Evolutionary conservation across 1,140 invertebrate species (phyloP).

Genomic region (Trichoplusia ni): DNA sequence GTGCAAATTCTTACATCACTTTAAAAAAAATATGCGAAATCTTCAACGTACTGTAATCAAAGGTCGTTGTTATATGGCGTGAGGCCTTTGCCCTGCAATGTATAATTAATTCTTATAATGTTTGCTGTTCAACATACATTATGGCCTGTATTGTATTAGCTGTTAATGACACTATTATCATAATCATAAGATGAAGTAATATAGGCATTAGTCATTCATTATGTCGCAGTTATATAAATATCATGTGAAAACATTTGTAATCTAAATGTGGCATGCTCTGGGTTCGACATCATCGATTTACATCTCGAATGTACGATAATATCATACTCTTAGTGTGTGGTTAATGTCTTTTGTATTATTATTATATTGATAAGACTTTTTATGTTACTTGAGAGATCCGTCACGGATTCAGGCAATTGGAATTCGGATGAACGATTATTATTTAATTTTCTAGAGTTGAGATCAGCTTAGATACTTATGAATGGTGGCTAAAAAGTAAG

Average conservation of each 20-base stretch:
- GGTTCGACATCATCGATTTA: background rate
- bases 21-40: too few species aligned
- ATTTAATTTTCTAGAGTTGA: too few species aligned
- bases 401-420: too few species aligned
- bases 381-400: too few species aligned
- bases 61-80: too few species aligned
- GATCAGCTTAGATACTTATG: background rate
- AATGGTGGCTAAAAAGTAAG: background rate
- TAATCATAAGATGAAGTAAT: background rate
- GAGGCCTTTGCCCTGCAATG: too few species aligned
- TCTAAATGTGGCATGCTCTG: background rate
- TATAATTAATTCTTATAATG: too few species aligned
- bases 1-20: too few species aligned
- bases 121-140: too few species aligned
- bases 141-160: background rate
- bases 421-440: too few species aligned
- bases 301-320: conserved; percentile 19
- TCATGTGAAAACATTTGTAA: conserved; percentile 2
- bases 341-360: background rate
- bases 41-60: too few species aligned
- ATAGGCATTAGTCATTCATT: conserved; percentile 13
- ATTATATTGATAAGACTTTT: conserved; percentile 1
- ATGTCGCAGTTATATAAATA: background rate
- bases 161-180: background rate
- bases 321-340: background rate